These are phyloP conservation scores for Trididemnum nubilum DNA, from an alignment of 23 tunicate genomes.

Conservation along the genomic window DNA sequence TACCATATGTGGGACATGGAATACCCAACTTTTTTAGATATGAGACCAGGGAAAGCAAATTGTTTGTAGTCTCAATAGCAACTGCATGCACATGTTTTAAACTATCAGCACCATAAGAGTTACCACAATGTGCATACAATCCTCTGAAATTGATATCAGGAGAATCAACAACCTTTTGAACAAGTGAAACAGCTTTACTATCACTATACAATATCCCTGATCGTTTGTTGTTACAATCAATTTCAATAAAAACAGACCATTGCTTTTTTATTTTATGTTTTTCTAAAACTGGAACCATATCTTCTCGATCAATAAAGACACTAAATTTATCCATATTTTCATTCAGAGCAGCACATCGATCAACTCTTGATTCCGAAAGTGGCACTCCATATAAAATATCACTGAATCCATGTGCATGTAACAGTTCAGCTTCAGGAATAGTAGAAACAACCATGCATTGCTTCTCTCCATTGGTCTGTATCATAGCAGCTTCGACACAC, in stretches of 20 bases:
- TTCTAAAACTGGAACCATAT: slow-evolving; percentile 13
- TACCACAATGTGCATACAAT: slow-evolving; percentile 75
- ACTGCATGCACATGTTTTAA: slow-evolving; percentile 28
- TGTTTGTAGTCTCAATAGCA: slow-evolving; percentile 18
- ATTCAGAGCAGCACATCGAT: slow-evolving; percentile 39
- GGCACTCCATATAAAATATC: slow-evolving; percentile 73
- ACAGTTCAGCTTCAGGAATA: slow-evolving; percentile 57
- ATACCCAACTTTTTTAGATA: slow-evolving; percentile 45
- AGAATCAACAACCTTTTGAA: slow-evolving; percentile 13
- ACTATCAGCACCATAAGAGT: slow-evolving; percentile 44
- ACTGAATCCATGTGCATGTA: slow-evolving; percentile 62
- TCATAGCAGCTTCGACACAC: slow-evolving; percentile 66
- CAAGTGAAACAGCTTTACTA: slow-evolving; percentile 19
- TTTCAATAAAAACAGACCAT: slow-evolving; percentile 58
- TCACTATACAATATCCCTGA: slow-evolving; percentile 46
- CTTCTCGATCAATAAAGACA: slow-evolving; percentile 52
- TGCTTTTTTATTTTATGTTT: slow-evolving; percentile 26
- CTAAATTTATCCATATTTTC: slow-evolving; percentile 50
- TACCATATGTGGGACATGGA: slow-evolving; percentile 63
- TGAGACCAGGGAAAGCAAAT: slow-evolving; percentile 34
- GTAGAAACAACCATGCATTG: slow-evolving; percentile 77
- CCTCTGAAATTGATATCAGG: slow-evolving; percentile 35
- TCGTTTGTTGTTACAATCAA: slow-evolving; percentile 53
- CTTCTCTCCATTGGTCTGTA: slow-evolving; percentile 69
- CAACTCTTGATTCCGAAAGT: slow-evolving; percentile 27